Evolutionary conservation across 2,797 vertebrate genomes (phyloP).

Genomic region (Mastacembelus armatus): DNA sequence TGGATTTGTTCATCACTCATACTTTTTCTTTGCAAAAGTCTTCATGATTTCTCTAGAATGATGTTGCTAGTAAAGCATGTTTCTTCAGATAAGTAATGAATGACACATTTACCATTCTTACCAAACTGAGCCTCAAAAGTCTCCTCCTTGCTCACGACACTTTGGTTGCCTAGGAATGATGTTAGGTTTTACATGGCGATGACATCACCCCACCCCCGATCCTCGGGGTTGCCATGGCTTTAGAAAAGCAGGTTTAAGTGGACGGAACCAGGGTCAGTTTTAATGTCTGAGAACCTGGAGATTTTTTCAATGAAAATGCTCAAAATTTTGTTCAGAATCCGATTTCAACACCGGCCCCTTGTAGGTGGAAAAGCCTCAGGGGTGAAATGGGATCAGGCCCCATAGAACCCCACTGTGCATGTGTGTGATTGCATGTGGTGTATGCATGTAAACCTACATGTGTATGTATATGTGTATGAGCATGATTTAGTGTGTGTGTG

Average conservation of each 20-base stretch:
- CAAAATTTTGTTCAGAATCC: conserved; percentile 21
- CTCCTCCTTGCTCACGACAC: conserved; percentile 39
- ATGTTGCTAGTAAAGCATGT: no score
- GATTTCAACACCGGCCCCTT: conserved; percentile 37
- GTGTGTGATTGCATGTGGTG: conserved; percentile 28
- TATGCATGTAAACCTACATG: conserved; percentile 45
- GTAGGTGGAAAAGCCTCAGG: conserved; percentile 55
- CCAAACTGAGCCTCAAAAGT: conserved; percentile 39
- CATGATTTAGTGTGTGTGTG: neutral
- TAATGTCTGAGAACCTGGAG: conserved; percentile 33
- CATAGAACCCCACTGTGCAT: conserved; percentile 58
- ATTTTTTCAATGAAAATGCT: conserved; percentile 30
- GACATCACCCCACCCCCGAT: conserved; percentile 62
- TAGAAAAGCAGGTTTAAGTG: conserved; percentile 54
- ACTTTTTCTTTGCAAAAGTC: conserved; percentile 1
- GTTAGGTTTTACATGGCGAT: conserved; percentile 62
- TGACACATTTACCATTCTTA: conserved; percentile 19
- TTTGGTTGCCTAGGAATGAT: conserved; percentile 73
- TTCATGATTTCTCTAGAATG: neutral
- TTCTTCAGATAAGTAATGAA: conserved; percentile 5
- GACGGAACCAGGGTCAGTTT: conserved; percentile 42
- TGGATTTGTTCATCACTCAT: conserved; percentile 11
- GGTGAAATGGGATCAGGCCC: conserved; percentile 67
- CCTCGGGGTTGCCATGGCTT: conserved; percentile 24
- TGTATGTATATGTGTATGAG: conserved; percentile 3